These are phyloP conservation scores for Ophioninae sp. DNA, from an alignment of 2,888 invertebrate genomes.

Conservation along the genomic window DNA sequence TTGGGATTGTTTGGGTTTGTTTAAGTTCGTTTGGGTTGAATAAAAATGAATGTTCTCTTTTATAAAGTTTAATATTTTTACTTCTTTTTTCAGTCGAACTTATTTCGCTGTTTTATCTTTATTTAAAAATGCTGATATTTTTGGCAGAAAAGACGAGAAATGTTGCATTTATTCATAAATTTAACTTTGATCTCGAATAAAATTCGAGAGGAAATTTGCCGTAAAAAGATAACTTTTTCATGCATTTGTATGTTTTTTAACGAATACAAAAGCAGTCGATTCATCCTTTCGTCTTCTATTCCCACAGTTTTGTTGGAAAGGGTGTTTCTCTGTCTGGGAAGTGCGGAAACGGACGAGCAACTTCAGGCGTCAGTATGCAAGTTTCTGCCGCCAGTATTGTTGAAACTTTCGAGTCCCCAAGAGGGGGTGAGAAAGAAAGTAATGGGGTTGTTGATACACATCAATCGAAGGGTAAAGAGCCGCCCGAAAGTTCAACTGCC, in stretches of 20 bases:
- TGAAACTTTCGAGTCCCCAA: slow-evolving; percentile 94
- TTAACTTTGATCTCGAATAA: no score
- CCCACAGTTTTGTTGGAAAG: slow-evolving; percentile 91
- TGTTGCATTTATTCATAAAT: no score
- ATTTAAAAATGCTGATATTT: no score
- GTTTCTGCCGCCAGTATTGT: slow-evolving; percentile 92
- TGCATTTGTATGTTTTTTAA: background rate
- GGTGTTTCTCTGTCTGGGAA: slow-evolving; percentile 93
- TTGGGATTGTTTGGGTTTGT: background rate
- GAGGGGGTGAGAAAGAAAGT: slow-evolving; percentile 93
- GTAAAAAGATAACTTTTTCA: background rate
- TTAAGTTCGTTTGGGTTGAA: background rate
- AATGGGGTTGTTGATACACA: slow-evolving; percentile 95
- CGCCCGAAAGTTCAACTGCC: slow-evolving; percentile 92
- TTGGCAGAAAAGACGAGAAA: no score
- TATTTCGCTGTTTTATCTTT: background rate
- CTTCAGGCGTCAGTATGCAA: slow-evolving; percentile 90
- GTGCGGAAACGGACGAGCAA: slow-evolving; percentile 94
- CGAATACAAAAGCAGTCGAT: background rate
- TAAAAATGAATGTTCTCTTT: background rate
- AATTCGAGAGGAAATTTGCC: no score
- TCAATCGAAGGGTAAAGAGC: slow-evolving; percentile 94
- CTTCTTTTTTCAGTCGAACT: background rate
- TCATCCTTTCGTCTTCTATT: slow-evolving; percentile 56
- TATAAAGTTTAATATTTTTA: background rate